phyloP scores from a whole-genome alignment of 2,888 invertebrate genomes.

The Luperina testacea region DNA sequence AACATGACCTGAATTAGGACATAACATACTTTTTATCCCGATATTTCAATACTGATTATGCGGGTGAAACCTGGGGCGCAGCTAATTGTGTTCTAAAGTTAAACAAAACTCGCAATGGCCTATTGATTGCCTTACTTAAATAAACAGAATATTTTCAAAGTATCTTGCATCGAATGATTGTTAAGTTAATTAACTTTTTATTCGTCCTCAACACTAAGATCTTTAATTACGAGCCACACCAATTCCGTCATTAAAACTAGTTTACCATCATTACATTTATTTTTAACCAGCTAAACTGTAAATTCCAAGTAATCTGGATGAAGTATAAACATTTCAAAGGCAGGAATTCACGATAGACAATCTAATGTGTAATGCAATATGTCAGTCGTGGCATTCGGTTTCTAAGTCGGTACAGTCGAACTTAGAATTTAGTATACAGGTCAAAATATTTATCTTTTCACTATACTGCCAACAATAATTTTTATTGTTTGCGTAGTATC shows the following conservation, averaged over 20 bases:
- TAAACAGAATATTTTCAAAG: background rate
- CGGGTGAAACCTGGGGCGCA: background rate
- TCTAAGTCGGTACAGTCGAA: slow-evolving; percentile 7
- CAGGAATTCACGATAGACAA: slow-evolving; percentile 20
- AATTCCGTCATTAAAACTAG: slow-evolving; percentile 26
- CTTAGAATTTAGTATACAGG: background rate
- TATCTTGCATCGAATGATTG: background rate
- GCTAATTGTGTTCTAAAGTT: no score
- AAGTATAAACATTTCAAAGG: slow-evolving; percentile 41
- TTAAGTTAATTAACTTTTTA: slow-evolving; percentile 12
- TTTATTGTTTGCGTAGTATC: background rate
- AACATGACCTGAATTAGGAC: no score
- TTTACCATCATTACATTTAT: slow-evolving; percentile 24
- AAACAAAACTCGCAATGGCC: background rate
- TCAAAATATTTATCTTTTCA: background rate
- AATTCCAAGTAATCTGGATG: slow-evolving; percentile 15
- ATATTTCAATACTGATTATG: background rate
- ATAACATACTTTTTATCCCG: no score
- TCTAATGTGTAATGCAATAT: slow-evolving; percentile 4
- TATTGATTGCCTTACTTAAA: background rate
- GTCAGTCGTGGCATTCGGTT: slow-evolving; percentile 14
- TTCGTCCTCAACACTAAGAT: slow-evolving; percentile 9
- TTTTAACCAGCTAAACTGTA: slow-evolving; percentile 10
- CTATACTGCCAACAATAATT: background rate
- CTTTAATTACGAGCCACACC: slow-evolving; percentile 9